Base-by-base conservation (phyloP, 2,113 vertebrate species). In the Cynopterus brachyotis region DNA sequence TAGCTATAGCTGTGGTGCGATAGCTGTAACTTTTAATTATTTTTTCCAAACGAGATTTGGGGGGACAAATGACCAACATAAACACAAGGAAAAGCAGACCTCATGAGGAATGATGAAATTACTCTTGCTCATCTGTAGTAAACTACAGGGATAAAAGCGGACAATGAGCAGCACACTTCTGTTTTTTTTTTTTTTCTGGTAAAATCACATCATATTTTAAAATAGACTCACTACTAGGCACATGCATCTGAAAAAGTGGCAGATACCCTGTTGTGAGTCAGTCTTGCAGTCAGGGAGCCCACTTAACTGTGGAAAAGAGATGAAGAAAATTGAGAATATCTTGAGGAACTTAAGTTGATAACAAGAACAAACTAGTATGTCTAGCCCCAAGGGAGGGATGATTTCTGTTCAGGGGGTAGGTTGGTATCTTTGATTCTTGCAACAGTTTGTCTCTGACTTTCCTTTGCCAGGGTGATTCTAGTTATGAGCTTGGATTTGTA, bases 201-300 rank as follows among this genome's bases (percentile, higher is more conserved):
- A 91, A 97, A 95, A 82, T 89, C 85, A 85, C 57, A 89, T 95
- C 67, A 82, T 30, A 96, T 81, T 96, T 92, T 69, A 96, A 96
- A 87, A 96, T 95, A 76, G 88, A 72, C 80, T 86, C 67, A 60
- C 24, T 91, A 72, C 32, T 92, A 72, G 57, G 64, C 91, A 96
- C 66, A 64, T 79, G 73, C 3, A 13, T 79, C 85, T 80, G 50
- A 76, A 84, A 96, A 95, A 92, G 55, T 92, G 92, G 60, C 82
- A 82, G 86, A 76, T 95, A 82, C 2, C 76, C 57, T 94, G 45
- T 94, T 84, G 53, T 82, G 78, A 95, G 57, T 96, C 96, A 83
- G 73, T 75, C 45, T 94, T 82, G 79, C 53, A 57, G 72, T 80
- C 72, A 90, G 30, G 80, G 80, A 53, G 40, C 80, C 91, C 81